Conservation (phyloP, 1,140 invertebrate species). For the Danaus plexippus region DNA sequence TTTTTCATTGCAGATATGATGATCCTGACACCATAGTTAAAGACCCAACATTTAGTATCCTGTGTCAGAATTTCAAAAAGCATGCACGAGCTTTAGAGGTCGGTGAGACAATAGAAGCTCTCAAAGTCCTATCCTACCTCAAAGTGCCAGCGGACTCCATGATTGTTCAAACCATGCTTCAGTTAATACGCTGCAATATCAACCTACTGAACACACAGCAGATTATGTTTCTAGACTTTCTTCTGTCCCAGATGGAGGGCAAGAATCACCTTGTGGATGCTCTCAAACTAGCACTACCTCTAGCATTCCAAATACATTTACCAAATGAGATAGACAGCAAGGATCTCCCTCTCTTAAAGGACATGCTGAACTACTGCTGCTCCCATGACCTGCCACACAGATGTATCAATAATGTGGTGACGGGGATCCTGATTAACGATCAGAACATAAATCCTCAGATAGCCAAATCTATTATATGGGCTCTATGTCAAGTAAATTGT, state of each 20-base stretch:
- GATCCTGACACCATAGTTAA: conserved; percentile 39
- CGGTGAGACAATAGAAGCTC: conserved; percentile 69
- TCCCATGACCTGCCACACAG: conserved; percentile 65
- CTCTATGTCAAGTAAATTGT: conserved; percentile 61
- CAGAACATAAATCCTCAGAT: conserved; percentile 53
- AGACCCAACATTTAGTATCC: conserved; percentile 46
- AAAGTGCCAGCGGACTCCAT: conserved; percentile 70
- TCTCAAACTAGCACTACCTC: conserved; percentile 73
- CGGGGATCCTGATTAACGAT: conserved; percentile 55
- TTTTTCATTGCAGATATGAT: conserved; percentile 25
- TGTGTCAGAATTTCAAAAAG: conserved; percentile 68
- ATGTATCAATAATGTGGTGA: conserved; percentile 65
- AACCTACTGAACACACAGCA: conserved; percentile 74
- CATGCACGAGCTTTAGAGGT: conserved; percentile 68
- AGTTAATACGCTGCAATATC: conserved; percentile 73
- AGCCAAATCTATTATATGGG: conserved; percentile 69
- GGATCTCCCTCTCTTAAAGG: conserved; percentile 63
- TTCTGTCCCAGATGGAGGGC: conserved; percentile 57
- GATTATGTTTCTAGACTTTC: conserved; percentile 74
- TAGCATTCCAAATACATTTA: conserved; percentile 75
- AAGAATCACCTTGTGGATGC: conserved; percentile 74
- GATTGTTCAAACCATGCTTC: conserved; percentile 75
- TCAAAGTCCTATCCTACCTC: conserved; percentile 73
- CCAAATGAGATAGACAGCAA: conserved; percentile 69
- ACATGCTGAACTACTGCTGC: conserved; percentile 70